Evolutionary conservation across 1,140 invertebrate genomes (phyloP), one percentile per base, ranked within the genome.

Genomic region (Cephus cinctus): DNA sequence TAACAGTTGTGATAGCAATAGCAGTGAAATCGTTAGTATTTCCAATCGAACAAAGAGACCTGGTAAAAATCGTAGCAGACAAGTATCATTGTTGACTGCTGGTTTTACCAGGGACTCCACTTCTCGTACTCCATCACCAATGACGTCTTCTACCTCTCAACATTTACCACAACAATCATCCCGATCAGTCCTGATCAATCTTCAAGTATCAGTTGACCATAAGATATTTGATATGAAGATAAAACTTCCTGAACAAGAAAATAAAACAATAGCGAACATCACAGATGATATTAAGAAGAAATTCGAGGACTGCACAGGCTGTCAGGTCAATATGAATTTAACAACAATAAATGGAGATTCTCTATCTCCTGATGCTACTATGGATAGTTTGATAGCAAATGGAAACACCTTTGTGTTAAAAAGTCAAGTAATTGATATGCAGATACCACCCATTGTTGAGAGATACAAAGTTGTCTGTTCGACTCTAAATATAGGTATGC

Each of bases 381-480:
- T 66, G 1, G 55, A 46, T 9, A 39, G 41, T 18, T 16, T 63
- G 1, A 65, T 46, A 12, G 38, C 49, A 14, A 43, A 50, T 38
- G 55, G 61, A 19, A 32, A 43, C 11, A 16, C 54, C 11, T 42
- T 51, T 6, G 50, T 58, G 45, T 56, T 72, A 1, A 47, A 45
- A 12, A 52, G 56, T 15, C 54, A 67, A 30, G 50, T 75, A 11
- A 39, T 54, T 4, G 48, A 67, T 25, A 50, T 70, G 8, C 55
- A 59, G 6, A 49, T 67, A 5, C 64, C 69, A 2, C 14, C 65
- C 4, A 61, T 67, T 2, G 53, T 54, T 14, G 60, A 74, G 4
- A 52, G 73, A 36, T 76, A 72, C 39, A 51, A 52, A 16, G 61
- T 46, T 3, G 62, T 75, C 16, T 75, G 65, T 42, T 35, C 32